Percentiles rank a stretch among this genome's conserved stretches.
Evolutionary conservation across 2,888 invertebrate genomes (phyloP).

Genomic region (Drosophila longiperda): DNA sequence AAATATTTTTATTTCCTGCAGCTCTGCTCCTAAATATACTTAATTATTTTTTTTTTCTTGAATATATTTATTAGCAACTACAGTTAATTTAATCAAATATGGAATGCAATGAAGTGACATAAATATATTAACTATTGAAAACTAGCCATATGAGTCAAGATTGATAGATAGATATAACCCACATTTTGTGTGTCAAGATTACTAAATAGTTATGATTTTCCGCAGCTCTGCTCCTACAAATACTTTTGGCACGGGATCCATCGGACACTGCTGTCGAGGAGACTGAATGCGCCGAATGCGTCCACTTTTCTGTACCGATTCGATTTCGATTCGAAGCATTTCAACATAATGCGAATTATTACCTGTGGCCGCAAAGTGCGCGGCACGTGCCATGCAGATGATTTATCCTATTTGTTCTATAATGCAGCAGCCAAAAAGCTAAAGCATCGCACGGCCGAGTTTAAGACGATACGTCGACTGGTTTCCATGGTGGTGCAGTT

Average conservation of each 20-base stretch:
- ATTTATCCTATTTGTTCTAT: constrained; percentile 84
- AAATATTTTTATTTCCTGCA: too few species aligned
- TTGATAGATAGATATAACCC: neutral
- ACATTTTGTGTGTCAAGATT: neutral
- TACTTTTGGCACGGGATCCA: constrained; percentile 85
- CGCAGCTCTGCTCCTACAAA: constrained; percentile 83
- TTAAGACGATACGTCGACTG: constrained; percentile 83
- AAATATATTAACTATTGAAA: neutral
- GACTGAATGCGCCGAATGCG: constrained; percentile 74
- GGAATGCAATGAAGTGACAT: neutral
- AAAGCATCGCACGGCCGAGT: constrained; percentile 81
- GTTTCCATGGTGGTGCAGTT: constrained; percentile 82
- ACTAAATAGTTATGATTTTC: constrained; percentile 2
- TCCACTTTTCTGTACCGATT: constrained; percentile 84
- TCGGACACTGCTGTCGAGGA: constrained; percentile 81
- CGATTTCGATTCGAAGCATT: constrained; percentile 84
- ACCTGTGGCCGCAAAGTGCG: constrained; percentile 83
- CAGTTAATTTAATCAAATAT: too few species aligned
- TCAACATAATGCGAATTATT: constrained; percentile 83
- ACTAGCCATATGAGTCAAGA: neutral
- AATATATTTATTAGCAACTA: too few species aligned
- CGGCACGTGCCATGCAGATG: constrained; percentile 85
- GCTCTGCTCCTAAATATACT: too few species aligned
- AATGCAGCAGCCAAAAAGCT: constrained; percentile 82
- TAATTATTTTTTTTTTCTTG: too few species aligned